Percentiles rank a stretch among this genome's conserved stretches.
Evolutionary conservation across 1,140 invertebrate genomes (phyloP).

Genomic region (Drosophila kanapiae): DNA sequence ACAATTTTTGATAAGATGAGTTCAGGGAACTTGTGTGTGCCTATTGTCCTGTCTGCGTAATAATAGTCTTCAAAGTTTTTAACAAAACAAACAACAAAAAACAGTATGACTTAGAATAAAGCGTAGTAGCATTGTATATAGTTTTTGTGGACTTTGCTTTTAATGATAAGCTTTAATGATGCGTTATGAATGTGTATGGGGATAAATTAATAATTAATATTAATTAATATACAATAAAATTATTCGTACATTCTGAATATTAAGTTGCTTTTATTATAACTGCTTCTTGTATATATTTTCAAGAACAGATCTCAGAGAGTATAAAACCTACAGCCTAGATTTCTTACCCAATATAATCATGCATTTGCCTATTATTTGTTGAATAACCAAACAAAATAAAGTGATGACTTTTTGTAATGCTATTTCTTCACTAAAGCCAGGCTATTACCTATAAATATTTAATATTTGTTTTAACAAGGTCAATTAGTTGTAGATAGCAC

Average conservation of each 20-base stretch:
- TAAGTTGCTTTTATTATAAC: too few relatives aligned
- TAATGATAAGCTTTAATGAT: neutral
- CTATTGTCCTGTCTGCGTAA: neutral
- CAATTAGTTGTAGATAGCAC: neutral
- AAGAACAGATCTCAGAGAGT: too few relatives aligned
- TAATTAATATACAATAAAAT: too few relatives aligned
- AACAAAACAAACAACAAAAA: neutral
- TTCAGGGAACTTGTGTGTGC: slow-evolving; percentile 1
- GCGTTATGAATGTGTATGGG: neutral
- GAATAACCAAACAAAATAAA: neutral
- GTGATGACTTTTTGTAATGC: neutral
- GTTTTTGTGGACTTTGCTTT: neutral
- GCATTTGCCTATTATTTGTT: neutral
- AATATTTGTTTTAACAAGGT: neutral
- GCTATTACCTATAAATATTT: too few relatives aligned
- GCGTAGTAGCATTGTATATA: neutral
- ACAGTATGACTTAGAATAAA: neutral
- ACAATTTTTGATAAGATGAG: slow-evolving; percentile 9
- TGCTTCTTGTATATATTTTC: too few relatives aligned
- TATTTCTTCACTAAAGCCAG: neutral
- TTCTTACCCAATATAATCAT: neutral
- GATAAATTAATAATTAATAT: neutral
- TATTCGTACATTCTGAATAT: too few relatives aligned
- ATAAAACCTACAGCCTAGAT: too few relatives aligned
- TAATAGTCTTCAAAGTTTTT: slow-evolving; percentile 11